Evolutionary conservation across 2,113 vertebrate species (phyloP), one percentile per base, ranked within the genome.

Genomic region (Catagonus wagneri): DNA sequence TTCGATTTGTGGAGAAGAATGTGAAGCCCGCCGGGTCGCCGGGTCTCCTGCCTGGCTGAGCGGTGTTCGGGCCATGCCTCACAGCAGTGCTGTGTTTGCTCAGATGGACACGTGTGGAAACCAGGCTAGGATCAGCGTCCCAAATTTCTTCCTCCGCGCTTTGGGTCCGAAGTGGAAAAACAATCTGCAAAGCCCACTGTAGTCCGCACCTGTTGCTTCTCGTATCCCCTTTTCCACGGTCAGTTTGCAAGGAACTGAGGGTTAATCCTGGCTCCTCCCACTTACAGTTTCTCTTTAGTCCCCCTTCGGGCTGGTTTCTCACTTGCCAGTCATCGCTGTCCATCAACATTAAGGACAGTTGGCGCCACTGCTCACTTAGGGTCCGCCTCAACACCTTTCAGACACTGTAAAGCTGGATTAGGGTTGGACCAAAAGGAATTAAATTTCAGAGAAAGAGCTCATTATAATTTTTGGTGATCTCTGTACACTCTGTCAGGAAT

Each of bases 11-110:
- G 34, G 85, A 74, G 56, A 94, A 95, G 93, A 96, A 84, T 97
- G 83, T 27, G 85, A 93, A 93, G 74, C 61, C 63, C 0, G 17
- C 52, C 0, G 2, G 6, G 52, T 83, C 81, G 74, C 80, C 58
- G 56, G 61, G 68, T 36, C 50, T 96, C 76, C 95, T 95, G 84
- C 84, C 71, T 12, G 8, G 58, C 75, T 34, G 27, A 20, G 79
- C 85, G 58, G 8, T 84, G 13, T 93, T 95, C 93, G 90, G 90
- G 93, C 61, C 36, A 6, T 65, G 68, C 76, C 52, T 97, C 96
- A 89, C 68, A 95, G 95, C 69, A 54, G 96, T 7, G 29, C 32
- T 89, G 34, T 98, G 92, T 97, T 97, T 97, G 93, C 95, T 95
- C 96, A 97, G 97, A 97, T 97, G 94, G 93, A 72, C 20, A 9